Conservation (phyloP, 2,888 invertebrate species). For the Amorpha juglandis region DNA sequence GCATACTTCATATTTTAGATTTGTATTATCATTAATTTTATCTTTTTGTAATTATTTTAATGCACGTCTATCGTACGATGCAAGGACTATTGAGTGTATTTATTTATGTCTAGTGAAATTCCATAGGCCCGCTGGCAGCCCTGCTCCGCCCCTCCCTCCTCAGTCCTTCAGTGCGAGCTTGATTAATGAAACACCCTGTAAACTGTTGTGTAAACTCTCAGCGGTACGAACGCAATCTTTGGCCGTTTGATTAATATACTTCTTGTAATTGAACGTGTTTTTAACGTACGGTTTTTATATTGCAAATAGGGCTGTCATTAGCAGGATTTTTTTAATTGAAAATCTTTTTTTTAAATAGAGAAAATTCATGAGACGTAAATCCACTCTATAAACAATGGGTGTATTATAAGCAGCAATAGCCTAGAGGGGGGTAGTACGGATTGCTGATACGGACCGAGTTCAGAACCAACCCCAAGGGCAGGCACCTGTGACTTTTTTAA, state of each 20-base stretch:
- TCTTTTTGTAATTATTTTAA: too few relatives aligned
- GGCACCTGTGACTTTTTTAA: too few relatives aligned
- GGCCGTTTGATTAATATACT: conserved; percentile 23
- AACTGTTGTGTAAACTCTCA: conserved; percentile 24
- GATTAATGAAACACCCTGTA: conserved; percentile 24
- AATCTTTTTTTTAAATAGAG: background rate
- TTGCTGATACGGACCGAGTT: too few relatives aligned
- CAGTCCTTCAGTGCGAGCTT: background rate
- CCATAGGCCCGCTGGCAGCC: background rate
- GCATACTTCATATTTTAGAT: too few relatives aligned
- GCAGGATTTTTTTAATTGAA: too few relatives aligned
- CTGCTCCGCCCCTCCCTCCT: background rate
- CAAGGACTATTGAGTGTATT: too few relatives aligned
- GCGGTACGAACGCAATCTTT: conserved; percentile 19
- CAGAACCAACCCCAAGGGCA: too few relatives aligned
- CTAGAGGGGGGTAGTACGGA: too few relatives aligned
- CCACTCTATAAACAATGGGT: too few relatives aligned
- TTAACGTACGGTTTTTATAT: conserved; percentile 7
- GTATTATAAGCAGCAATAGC: too few relatives aligned
- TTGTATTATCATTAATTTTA: too few relatives aligned
- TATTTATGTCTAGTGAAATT: background rate
- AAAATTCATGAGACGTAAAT: background rate
- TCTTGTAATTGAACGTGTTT: conserved; percentile 22
- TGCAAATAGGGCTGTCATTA: background rate
- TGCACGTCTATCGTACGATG: too few relatives aligned